Conservation (phyloP, 2,113 vertebrate genomes). For the Cynocephalus volans region DNA sequence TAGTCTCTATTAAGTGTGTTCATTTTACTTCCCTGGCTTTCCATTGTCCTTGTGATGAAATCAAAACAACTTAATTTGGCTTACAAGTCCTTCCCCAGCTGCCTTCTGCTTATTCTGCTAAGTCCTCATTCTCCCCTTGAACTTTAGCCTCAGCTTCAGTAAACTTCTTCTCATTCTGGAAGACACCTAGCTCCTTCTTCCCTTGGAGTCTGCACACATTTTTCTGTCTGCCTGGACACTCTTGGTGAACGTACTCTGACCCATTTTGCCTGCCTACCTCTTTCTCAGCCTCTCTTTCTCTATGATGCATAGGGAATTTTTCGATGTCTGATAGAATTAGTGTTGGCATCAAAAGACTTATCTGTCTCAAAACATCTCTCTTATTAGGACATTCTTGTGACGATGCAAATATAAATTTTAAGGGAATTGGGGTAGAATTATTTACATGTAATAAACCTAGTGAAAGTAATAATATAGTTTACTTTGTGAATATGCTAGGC, state of each 20-base stretch:
- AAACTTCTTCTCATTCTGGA: slow-evolving; percentile 7
- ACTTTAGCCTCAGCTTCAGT: slow-evolving; percentile 1
- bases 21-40: slow-evolving; percentile 27
- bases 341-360: neutral
- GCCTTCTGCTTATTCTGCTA: slow-evolving; percentile 47
- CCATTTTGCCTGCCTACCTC: neutral
- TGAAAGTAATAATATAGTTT: neutral
- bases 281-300: neutral
- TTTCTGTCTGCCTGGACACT: neutral
- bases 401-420: slow-evolving; percentile 42
- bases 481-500: neutral
- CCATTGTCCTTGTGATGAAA: slow-evolving; percentile 51
- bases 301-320: neutral
- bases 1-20: slow-evolving; percentile 18
- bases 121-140: slow-evolving; percentile 32
- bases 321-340: slow-evolving; percentile 11
- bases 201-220: neutral
- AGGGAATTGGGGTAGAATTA: slow-evolving; percentile 3
- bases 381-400: neutral
- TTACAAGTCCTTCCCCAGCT: slow-evolving; percentile 55
- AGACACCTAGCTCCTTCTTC: neutral
- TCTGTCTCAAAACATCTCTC: slow-evolving; percentile 49
- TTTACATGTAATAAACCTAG: slow-evolving; percentile 22
- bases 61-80: slow-evolving; percentile 53
- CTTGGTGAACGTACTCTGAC: neutral